Evolutionary conservation across 2,888 invertebrate genomes (phyloP).

Genomic region (Augiades crinisus): DNA sequence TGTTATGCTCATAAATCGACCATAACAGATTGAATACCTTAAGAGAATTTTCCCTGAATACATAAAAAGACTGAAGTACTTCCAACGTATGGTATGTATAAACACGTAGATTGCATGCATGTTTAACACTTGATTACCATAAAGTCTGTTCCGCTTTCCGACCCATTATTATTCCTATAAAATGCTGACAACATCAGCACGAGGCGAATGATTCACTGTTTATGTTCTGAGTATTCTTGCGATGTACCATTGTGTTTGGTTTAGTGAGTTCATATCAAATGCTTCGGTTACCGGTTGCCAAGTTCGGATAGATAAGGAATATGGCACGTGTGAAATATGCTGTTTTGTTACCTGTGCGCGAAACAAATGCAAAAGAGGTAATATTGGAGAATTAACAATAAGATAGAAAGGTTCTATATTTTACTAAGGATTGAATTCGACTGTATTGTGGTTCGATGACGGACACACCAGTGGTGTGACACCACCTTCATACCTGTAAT

Average conservation of each 20-base stretch:
- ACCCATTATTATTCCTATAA: neutral
- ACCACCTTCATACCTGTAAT: too few species aligned
- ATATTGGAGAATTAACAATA: too few species aligned
- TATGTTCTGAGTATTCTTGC: neutral
- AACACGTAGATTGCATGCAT: neutral
- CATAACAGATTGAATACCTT: too few species aligned
- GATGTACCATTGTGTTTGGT: neutral
- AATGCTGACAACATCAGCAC: slow-evolving; percentile 1
- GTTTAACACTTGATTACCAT: slow-evolving; percentile 3
- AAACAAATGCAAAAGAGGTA: neutral
- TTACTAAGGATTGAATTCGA: too few species aligned
- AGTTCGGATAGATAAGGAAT: slow-evolving; percentile 4
- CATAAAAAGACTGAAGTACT: too few species aligned
- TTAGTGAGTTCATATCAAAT: slow-evolving; percentile 10
- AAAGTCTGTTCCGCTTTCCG: neutral
- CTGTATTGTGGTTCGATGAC: too few species aligned
- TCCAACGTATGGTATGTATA: too few species aligned
- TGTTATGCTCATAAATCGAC: too few species aligned
- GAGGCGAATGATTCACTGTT: slow-evolving; percentile 9
- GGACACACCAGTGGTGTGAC: too few species aligned
- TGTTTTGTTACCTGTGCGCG: too few species aligned
- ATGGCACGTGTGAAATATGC: slow-evolving; percentile 21
- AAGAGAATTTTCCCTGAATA: too few species aligned
- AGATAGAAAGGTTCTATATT: too few species aligned
- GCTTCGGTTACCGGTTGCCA: slow-evolving; percentile 3